Percentiles rank a stretch among this genome's conserved stretches.
Conservation (phyloP, 2,797 vertebrate species). For the Malacoctenus gilli region DNA sequence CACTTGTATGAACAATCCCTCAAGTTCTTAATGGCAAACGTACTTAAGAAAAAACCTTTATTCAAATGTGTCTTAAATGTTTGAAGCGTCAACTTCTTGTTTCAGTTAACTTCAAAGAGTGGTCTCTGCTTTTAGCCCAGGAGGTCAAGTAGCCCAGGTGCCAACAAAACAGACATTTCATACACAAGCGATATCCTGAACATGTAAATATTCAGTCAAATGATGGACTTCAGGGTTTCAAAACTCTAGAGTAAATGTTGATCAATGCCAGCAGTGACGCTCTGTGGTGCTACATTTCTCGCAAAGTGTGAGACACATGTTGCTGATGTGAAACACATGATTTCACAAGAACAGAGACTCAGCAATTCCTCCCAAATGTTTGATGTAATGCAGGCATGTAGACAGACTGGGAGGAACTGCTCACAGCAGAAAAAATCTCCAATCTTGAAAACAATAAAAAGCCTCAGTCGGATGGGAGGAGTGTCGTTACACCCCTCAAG, state of each 20-base stretch:
- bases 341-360: constrained; percentile 11
- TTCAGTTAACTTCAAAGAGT: too few relatives aligned
- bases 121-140: too few relatives aligned
- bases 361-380: not conserved
- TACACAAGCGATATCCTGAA: not conserved
- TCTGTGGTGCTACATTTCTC: constrained; percentile 1
- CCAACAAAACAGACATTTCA: not conserved
- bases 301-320: not conserved
- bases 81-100: too few relatives aligned
- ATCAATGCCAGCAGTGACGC: constrained; percentile 5
- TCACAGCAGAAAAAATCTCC: not conserved
- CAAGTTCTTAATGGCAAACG: too few relatives aligned
- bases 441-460: constrained; percentile 27
- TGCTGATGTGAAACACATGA: constrained; percentile 4
- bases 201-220: not conserved
- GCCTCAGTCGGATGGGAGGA: constrained; percentile 32
- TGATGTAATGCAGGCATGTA: constrained; percentile 3
- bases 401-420: constrained; percentile 1
- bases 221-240: not conserved
- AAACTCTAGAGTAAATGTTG: constrained; percentile 2
- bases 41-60: too few relatives aligned
- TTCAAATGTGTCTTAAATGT: too few relatives aligned
- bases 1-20: too few relatives aligned
- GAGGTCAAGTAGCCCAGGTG: not conserved
- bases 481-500: constrained; percentile 53